Percentiles rank a stretch among this genome's conserved stretches.
These are phyloP conservation scores for Zaprionus tsacasi DNA, from an alignment of 1,140 invertebrate species.

Conservation along the genomic window DNA sequence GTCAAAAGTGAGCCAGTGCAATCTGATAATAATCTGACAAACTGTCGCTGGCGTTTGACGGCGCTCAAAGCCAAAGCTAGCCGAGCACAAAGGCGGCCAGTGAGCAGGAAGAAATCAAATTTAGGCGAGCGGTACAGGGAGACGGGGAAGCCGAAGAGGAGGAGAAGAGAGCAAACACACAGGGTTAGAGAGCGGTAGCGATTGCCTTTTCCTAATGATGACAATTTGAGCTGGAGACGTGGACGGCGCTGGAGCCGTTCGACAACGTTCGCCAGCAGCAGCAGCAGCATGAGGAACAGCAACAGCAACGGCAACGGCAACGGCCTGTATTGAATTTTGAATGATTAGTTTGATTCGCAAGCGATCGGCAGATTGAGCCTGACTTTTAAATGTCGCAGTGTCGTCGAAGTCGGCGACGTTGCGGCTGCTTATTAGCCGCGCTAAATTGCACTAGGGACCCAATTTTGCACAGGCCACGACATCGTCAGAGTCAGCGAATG, in stretches of 20 bases:
- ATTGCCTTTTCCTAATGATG: constrained; percentile 83
- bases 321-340: constrained; percentile 81
- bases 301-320: constrained; percentile 33
- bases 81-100: constrained; percentile 63
- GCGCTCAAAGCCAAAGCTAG: constrained; percentile 60
- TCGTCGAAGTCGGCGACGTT: constrained; percentile 69
- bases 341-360: constrained; percentile 83
- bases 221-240: constrained; percentile 63
- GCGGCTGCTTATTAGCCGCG: constrained; percentile 79
- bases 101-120: constrained; percentile 80
- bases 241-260: constrained; percentile 13
- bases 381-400: constrained; percentile 76
- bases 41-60: constrained; percentile 82
- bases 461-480: constrained; percentile 60
- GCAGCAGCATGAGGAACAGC: neutral
- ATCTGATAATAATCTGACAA: constrained; percentile 84
- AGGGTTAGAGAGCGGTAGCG: constrained; percentile 66
- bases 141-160: neutral
- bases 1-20: constrained; percentile 83
- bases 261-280: constrained; percentile 10
- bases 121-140: constrained; percentile 60
- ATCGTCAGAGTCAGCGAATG: constrained; percentile 35
- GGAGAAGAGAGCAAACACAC: constrained; percentile 28
- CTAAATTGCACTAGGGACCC: constrained; percentile 83
- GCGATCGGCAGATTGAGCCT: constrained; percentile 77